These are phyloP conservation scores for Crypturellus undulatus DNA, from an alignment of 2,113 vertebrate species.

Conservation along the genomic window DNA sequence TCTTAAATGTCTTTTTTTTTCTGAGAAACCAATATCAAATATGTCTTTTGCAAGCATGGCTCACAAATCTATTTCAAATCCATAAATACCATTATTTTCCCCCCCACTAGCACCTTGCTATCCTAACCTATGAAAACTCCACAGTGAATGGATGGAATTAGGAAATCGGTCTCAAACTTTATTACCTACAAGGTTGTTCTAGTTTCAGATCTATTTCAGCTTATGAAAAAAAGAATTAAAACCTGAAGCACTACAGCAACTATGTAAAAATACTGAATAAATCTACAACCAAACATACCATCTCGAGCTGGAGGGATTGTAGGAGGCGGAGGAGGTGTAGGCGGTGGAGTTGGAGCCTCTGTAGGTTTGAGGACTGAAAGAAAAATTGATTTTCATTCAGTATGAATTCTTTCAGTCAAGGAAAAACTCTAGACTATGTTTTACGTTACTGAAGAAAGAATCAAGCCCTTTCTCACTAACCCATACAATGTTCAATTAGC, in stretches of 20 bases:
- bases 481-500: neutral
- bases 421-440: neutral
- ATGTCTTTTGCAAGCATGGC: neutral
- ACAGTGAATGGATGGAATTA: neutral
- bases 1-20: neutral
- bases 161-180: neutral
- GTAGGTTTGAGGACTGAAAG: slow-evolving; percentile 90
- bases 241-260: neutral
- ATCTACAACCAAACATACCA: slow-evolving; percentile 78
- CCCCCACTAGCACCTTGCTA: neutral
- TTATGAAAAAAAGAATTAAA: neutral
- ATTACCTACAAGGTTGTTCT: neutral
- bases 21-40: neutral
- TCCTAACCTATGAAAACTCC: neutral
- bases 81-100: neutral
- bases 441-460: neutral
- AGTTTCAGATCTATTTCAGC: neutral
- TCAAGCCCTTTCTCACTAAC: neutral
- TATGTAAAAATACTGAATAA: neutral
- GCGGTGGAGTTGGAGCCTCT: slow-evolving; percentile 87
- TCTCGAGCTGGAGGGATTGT: slow-evolving; percentile 94
- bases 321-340: slow-evolving; percentile 91
- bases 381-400: neutral
- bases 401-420: neutral
- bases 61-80: neutral